Evolutionary conservation across 2,797 vertebrate genomes (phyloP).

Genomic region (Anguilla pacifica): DNA sequence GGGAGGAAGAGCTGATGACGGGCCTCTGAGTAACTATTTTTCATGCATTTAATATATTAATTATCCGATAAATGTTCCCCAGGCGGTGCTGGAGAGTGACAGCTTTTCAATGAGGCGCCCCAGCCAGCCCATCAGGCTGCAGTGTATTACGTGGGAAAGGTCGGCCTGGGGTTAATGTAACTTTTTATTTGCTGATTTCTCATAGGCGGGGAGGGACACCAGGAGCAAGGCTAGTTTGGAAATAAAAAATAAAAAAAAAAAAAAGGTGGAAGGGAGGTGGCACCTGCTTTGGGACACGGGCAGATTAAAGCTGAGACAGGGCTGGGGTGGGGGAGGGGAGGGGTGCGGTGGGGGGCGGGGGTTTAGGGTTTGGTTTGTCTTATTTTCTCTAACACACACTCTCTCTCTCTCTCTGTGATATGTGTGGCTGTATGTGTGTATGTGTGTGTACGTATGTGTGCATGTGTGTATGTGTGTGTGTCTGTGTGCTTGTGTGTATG

Average conservation of each 20-base stretch:
- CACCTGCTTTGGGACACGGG: slow-evolving; percentile 35
- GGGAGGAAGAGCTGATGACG: slow-evolving; percentile 77
- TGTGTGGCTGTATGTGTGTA: not conserved
- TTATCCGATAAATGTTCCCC: slow-evolving; percentile 99
- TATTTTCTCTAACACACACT: slow-evolving; percentile 48
- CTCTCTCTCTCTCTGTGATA: not conserved
- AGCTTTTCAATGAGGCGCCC: slow-evolving; percentile 90
- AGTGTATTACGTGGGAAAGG: slow-evolving; percentile 98
- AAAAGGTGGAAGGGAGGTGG: not conserved
- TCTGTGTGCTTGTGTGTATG: no score
- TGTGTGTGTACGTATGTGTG: not conserved
- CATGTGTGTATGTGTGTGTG: no score
- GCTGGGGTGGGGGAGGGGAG: not conserved
- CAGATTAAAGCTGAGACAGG: slow-evolving; percentile 55
- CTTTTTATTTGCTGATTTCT: slow-evolving; percentile 99
- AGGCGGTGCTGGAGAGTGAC: slow-evolving; percentile 95
- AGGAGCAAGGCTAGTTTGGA: slow-evolving; percentile 72
- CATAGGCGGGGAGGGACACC: slow-evolving; percentile 79
- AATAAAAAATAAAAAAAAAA: slow-evolving; percentile 31
- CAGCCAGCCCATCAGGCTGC: slow-evolving; percentile 90
- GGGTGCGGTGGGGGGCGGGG: not conserved
- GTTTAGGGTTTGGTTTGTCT: slow-evolving; percentile 30
- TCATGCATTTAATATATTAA: slow-evolving; percentile 99
- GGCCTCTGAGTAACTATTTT: slow-evolving; percentile 98
- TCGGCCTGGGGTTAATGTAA: slow-evolving; percentile 99